Base-by-base conservation (phyloP, 2,113 vertebrate genomes). In the Globicephala melas region DNA sequence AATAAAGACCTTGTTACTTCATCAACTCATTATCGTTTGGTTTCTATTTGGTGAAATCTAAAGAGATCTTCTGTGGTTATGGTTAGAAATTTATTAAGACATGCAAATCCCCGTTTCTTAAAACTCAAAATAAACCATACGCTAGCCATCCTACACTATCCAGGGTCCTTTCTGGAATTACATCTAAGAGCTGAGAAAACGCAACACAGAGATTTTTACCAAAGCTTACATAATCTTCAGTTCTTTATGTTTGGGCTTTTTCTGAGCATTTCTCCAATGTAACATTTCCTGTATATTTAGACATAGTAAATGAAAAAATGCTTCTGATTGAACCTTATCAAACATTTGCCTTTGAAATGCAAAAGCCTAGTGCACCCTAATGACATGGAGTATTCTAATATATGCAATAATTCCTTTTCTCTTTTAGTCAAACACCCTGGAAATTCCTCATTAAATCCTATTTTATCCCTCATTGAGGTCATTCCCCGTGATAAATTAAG, bases 111-210 rank as follows among this genome's bases (percentile, higher is more conserved):
- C 70, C 55, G 36, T 97, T 88, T 70, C 21, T 47, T 94, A 84
- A 95, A 90, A n/a, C 84, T 96, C 83, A 97, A 96, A 92, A 93
- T 91, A 94, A 96, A 53, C 33, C 2, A 8, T 84, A 44, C 82
- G 68, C 55, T 58, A 74, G 31, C 12, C 28, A 10, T 47, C 77
- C 65, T 36, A 62, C 33, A 62, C 53, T 81, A 38, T 96, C 70
- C 71, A 91, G 36, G n/a, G 33, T 90, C 53, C 87, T 80, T 95
- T 86, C 67, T 94, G 20, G 85, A 95, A 90, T 86, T 94, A 55
- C 7, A 47, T 92, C 50, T 87, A 80, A 93, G 62, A 85, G 31
- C 60, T 91, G 36, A 96, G 76, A 92, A 44, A 92, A 92, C 77
- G 25, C 63, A 87, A 41, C 31, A 41, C 77, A 84, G 28, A 86